Percentiles rank a stretch among this genome's conserved stretches.
phyloP scores from a whole-genome alignment of 1,140 invertebrate genomes.

The Ooceraea biroi region DNA sequence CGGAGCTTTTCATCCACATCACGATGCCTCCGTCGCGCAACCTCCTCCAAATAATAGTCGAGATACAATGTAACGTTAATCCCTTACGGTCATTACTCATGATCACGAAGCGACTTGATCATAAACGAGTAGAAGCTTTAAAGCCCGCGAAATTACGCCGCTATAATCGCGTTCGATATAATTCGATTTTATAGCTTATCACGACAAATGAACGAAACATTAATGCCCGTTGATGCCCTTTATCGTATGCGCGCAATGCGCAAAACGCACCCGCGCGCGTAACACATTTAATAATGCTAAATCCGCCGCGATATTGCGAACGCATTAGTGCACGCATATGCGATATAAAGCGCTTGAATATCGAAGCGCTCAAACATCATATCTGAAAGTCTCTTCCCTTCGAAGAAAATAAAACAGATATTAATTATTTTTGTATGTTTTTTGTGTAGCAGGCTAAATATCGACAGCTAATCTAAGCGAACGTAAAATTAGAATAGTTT shows the following conservation, averaged over 20 bases:
- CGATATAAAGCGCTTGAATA: background rate
- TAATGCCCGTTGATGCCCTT: background rate
- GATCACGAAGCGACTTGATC: conserved; percentile 10
- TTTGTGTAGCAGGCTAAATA: too few relatives aligned
- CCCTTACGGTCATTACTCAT: conserved; percentile 7
- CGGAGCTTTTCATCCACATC: background rate
- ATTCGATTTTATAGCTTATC: background rate
- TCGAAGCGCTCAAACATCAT: conserved; percentile 22
- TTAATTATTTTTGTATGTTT: too few relatives aligned
- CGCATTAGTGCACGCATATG: conserved; percentile 5
- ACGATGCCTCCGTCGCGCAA: too few relatives aligned
- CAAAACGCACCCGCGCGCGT: conserved; percentile 6
- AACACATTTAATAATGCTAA: conserved; percentile 37
- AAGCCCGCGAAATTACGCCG: conserved; percentile 7
- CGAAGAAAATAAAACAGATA: too few relatives aligned
- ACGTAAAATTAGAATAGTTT: too few relatives aligned
- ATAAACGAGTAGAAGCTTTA: background rate
- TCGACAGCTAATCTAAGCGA: too few relatives aligned
- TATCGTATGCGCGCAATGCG: conserved; percentile 29
- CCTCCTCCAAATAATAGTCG: conserved; percentile 10
- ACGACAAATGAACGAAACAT: background rate
- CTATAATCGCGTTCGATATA: conserved; percentile 25
- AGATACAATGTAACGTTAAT: conserved; percentile 28
- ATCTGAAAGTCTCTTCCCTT: too few relatives aligned
- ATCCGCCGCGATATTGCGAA: background rate